Conservation (phyloP, 1,140 invertebrate genomes). For the Drosophila murphyi region DNA sequence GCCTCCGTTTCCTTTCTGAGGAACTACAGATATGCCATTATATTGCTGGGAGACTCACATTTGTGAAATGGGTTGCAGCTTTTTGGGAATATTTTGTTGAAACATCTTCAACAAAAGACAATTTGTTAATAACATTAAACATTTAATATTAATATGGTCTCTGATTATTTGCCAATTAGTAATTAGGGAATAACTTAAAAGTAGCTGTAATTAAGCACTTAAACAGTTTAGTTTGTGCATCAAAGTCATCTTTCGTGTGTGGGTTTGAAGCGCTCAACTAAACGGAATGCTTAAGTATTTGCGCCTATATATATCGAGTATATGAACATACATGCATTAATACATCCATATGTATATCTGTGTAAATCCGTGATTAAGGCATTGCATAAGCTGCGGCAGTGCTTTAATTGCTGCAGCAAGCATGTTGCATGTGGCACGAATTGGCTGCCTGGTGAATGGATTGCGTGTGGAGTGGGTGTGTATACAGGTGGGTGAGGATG, state of each 20-base stretch:
- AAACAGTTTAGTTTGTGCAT: slow-evolving; percentile 29
- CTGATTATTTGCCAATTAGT: not conserved
- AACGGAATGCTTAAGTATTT: slow-evolving; percentile 4
- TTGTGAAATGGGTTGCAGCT: too few species aligned
- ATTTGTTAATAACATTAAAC: too few species aligned
- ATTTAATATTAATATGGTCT: too few species aligned
- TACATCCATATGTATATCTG: not conserved
- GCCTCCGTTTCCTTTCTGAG: not conserved
- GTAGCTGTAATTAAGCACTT: slow-evolving; percentile 37
- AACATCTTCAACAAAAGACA: too few species aligned
- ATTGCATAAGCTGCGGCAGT: slow-evolving; percentile 49
- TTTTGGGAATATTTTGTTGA: too few species aligned
- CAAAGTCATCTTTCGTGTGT: not conserved
- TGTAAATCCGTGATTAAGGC: slow-evolving; percentile 34
- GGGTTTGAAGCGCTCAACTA: slow-evolving; percentile 8
- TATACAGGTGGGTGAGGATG: not conserved
- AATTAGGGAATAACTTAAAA: not conserved
- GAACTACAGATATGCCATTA: not conserved
- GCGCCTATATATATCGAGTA: too few species aligned
- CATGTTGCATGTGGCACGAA: slow-evolving; percentile 51
- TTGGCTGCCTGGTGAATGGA: slow-evolving; percentile 10
- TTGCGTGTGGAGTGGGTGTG: not conserved
- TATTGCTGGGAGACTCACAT: too few species aligned
- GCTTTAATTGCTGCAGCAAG: slow-evolving; percentile 39
- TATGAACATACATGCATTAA: not conserved